Conservation (phyloP, 2,888 invertebrate genomes). For the Chirona hameri region DNA sequence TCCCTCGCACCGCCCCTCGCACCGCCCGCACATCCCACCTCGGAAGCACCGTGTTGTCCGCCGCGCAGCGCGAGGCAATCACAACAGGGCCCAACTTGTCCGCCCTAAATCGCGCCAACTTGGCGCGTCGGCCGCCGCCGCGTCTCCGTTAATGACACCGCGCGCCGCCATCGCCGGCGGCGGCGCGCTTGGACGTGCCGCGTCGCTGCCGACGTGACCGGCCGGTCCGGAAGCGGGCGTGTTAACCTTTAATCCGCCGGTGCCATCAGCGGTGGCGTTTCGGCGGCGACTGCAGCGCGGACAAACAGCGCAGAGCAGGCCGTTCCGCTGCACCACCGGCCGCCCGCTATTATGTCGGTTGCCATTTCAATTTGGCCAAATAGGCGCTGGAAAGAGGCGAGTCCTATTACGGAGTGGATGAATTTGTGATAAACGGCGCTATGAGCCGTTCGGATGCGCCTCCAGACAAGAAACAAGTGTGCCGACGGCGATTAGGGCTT, state of each 20-base stretch:
- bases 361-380: conserved; percentile 28
- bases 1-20: too few relatives aligned
- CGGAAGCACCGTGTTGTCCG: neutral
- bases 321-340: neutral
- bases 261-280: neutral
- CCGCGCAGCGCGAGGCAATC: neutral
- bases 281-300: neutral
- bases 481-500: conserved; percentile 1
- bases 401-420: conserved; percentile 9
- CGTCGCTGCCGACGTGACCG: neutral
- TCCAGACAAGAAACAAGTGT: conserved; percentile 8
- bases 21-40: too few relatives aligned
- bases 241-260: conserved; percentile 3
- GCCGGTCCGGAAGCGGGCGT: neutral
- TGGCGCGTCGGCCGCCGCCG: neutral
- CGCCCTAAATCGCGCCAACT: conserved; percentile 25
- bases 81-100: conserved; percentile 22
- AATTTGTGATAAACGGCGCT: conserved; percentile 27
- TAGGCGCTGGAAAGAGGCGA: neutral
- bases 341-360: conserved; percentile 24
- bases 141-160: neutral
- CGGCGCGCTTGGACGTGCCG: neutral
- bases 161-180: neutral
- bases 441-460: conserved; percentile 2
- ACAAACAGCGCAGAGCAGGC: neutral